These are phyloP conservation scores for Thrips palmi DNA, from an alignment of 1,140 invertebrate genomes.

Conservation along the genomic window DNA sequence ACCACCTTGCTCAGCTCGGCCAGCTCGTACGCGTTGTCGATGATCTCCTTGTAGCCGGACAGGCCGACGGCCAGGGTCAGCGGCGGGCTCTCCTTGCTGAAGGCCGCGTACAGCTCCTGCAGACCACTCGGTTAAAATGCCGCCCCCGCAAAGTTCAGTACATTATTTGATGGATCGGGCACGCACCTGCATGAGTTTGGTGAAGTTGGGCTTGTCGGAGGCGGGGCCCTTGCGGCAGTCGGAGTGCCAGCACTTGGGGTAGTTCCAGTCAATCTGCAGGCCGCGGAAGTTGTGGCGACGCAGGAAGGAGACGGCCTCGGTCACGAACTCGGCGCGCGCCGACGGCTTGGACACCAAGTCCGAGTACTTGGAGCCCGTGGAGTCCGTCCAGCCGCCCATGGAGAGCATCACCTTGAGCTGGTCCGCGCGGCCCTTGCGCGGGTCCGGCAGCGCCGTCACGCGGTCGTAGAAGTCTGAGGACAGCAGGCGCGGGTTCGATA, in stretches of 20 bases:
- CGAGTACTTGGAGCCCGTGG: conserved; percentile 65
- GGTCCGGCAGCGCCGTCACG: conserved; percentile 37
- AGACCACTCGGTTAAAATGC: conserved; percentile 15
- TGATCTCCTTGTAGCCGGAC: conserved; percentile 77
- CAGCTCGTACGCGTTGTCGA: conserved; percentile 66
- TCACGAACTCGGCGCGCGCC: conserved; percentile 39
- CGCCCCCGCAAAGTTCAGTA: background rate
- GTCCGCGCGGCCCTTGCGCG: conserved; percentile 28
- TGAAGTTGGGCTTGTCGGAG: conserved; percentile 58
- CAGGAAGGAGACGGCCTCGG: conserved; percentile 45
- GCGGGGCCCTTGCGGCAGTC: conserved; percentile 62
- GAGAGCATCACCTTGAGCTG: conserved; percentile 44
- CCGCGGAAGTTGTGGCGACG: conserved; percentile 57
- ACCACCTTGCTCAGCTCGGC: conserved; percentile 39
- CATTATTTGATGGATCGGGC: background rate
- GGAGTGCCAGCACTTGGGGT: conserved; percentile 80
- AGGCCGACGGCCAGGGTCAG: conserved; percentile 63
- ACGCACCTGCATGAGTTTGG: conserved; percentile 45
- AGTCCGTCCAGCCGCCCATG: conserved; percentile 82
- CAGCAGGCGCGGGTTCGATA: background rate
- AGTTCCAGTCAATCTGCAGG: conserved; percentile 78
- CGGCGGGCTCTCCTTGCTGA: conserved; percentile 42
- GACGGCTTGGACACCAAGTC: too few relatives aligned
- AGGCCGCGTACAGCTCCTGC: conserved; percentile 57
- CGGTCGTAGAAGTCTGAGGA: conserved; percentile 40